Evolutionary conservation across 2,888 invertebrate species (phyloP).

Genomic region (Rhagophthalmus giganteus): DNA sequence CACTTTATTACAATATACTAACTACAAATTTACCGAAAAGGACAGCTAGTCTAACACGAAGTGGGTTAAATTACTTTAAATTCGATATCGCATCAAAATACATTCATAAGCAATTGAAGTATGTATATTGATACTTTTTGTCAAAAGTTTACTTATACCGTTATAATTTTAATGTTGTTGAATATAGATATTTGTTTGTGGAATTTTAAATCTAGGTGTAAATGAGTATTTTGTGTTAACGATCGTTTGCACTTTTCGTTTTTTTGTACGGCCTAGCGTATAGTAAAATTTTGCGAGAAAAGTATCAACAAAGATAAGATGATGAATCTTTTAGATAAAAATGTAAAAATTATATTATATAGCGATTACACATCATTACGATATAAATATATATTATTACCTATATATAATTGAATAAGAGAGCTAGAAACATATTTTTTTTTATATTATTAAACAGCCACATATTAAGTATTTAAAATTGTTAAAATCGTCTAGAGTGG

Average conservation of each 20-base stretch:
- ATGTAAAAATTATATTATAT: slow-evolving; percentile 43
- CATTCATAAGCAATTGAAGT: slow-evolving; percentile 44
- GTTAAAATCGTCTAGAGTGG: slow-evolving; percentile 35
- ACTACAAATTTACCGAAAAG: slow-evolving; percentile 52
- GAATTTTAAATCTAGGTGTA: no score
- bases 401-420: slow-evolving; percentile 39
- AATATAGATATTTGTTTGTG: no score
- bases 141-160: slow-evolving; percentile 28
- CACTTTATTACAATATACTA: slow-evolving; percentile 41
- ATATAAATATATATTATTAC: slow-evolving; percentile 35
- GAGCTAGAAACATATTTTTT: slow-evolving; percentile 50
- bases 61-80: slow-evolving; percentile 50
- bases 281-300: slow-evolving; percentile 37
- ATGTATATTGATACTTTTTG: slow-evolving; percentile 30
- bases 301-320: slow-evolving; percentile 35
- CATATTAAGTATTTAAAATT: slow-evolving; percentile 43
- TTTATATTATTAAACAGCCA: slow-evolving; percentile 47
- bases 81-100: slow-evolving; percentile 52
- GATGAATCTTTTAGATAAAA: slow-evolving; percentile 33
- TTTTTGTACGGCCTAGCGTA: no score
- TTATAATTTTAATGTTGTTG: no score
- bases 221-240: no score
- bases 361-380: slow-evolving; percentile 44
- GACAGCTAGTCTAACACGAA: slow-evolving; percentile 52
- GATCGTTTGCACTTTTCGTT: slow-evolving; percentile 10